phyloP scores from a whole-genome alignment of 1,140 invertebrate genomes.

The Bombus sylvicola region DNA sequence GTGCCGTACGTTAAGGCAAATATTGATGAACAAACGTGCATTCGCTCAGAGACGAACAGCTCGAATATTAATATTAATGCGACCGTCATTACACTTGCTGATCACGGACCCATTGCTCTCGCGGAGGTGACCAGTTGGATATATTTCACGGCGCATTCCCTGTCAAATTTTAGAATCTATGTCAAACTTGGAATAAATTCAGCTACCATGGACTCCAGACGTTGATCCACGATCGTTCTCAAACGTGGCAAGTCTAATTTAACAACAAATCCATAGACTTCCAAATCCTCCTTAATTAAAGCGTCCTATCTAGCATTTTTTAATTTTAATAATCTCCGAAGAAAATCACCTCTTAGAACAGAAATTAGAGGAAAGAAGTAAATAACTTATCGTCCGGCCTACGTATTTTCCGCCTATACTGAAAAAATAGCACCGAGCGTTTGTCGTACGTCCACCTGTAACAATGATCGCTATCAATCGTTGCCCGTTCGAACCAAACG shows the following conservation, averaged over 20 bases:
- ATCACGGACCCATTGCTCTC: constrained; percentile 7
- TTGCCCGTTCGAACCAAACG: background rate
- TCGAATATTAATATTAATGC: constrained; percentile 61
- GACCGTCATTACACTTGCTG: constrained; percentile 49
- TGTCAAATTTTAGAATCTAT: background rate
- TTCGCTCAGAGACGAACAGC: background rate
- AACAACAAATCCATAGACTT: background rate
- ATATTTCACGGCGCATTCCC: background rate
- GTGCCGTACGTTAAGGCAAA: constrained; percentile 44
- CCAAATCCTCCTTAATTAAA: no score
- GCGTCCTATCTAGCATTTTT: no score
- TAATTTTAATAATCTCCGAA: background rate
- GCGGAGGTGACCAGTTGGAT: background rate
- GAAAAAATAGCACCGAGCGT: background rate
- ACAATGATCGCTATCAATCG: background rate
- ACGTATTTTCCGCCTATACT: background rate
- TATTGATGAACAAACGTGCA: constrained; percentile 60
- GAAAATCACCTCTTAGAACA: background rate
- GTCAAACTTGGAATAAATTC: constrained; percentile 1
- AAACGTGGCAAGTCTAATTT: background rate
- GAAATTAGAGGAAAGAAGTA: no score
- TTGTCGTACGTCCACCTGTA: background rate
- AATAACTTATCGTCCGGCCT: background rate
- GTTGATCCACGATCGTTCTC: background rate
- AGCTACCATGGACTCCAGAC: no score